Evolutionary conservation across 1,140 invertebrate species (phyloP), one percentile per base, ranked within the genome.

Genomic region (Bombus consobrinus): DNA sequence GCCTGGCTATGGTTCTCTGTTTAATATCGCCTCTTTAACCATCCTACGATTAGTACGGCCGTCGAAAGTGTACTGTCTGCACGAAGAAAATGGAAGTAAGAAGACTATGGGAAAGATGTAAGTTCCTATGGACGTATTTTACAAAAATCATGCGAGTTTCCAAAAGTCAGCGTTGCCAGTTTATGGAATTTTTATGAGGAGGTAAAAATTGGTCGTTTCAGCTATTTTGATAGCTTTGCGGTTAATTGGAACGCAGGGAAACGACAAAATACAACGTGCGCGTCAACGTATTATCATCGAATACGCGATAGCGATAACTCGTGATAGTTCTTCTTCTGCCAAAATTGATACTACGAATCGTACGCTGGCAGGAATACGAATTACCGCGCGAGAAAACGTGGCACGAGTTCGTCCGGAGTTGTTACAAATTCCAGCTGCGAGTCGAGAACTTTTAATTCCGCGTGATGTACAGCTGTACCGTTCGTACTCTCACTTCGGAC

Each of bases 391-490:
- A 43, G 39, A 76, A 68, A 47, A 12, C 39, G n/a, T 53, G 22
- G 32, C 15, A 12, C 73, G 39, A 82, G 76, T 76, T 53, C 32
- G 62, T 66, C 18, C 34, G 8, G 43, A 57, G 62, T 82, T 71
- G 88, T 89, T 86, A 89, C 83, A 59, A 62, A 81, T 87, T 89
- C 73, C 53, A 39, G 74, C 57, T 84, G 84, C 89, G 81, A 66
- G 76, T 74, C 66, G 79, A 81, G 72, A 87, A 90, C 89, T 90
- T 90, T 90, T 90, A 90, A 90, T 90, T 89, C 88, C 81, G 41
- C 18, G 77, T 85, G 88, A 89, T 89, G 81, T 68, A 81, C 76
- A 59, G 66, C 32, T 57, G 57, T 43, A n/a, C 75, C 5, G 73
- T 37, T 66, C 39, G 64, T 77, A 81, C 81, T 90, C 81, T 82